These are phyloP conservation scores for Brassicogethes aeneus DNA, from an alignment of 2,888 invertebrate species.

Conservation along the genomic window DNA sequence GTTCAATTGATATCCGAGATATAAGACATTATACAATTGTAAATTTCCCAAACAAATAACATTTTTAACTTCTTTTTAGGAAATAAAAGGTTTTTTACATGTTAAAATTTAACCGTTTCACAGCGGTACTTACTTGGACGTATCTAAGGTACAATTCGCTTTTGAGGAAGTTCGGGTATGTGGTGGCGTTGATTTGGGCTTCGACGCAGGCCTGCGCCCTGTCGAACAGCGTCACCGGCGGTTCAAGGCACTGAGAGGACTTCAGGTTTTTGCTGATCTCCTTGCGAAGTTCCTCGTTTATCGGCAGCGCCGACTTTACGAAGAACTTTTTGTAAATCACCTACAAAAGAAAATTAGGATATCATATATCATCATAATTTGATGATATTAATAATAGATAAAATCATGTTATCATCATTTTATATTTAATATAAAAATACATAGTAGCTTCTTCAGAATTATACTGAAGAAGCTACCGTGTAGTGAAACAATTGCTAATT, in stretches of 20 bases:
- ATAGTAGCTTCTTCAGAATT: too few relatives aligned
- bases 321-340: slow-evolving; percentile 26
- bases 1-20: too few relatives aligned
- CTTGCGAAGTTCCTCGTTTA: slow-evolving; percentile 72
- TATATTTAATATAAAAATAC: too few relatives aligned
- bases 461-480: too few relatives aligned
- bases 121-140: slow-evolving; percentile 66
- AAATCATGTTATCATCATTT: too few relatives aligned
- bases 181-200: slow-evolving; percentile 73
- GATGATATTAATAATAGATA: too few relatives aligned
- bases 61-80: neutral
- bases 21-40: too few relatives aligned
- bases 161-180: slow-evolving; percentile 86
- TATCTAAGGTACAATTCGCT: slow-evolving; percentile 87
- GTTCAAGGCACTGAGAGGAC: slow-evolving; percentile 55
- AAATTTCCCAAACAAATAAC: slow-evolving; percentile 2
- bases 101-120: too few relatives aligned
- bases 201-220: slow-evolving; percentile 60
- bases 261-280: slow-evolving; percentile 68
- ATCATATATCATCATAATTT: too few relatives aligned
- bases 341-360: too few relatives aligned
- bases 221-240: slow-evolving; percentile 68
- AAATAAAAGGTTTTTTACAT: too few relatives aligned
- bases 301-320: slow-evolving; percentile 47
- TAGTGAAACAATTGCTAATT: too few relatives aligned